Base-by-base conservation (phyloP, 2,888 invertebrate species). In the Tryphoninae sp. region DNA sequence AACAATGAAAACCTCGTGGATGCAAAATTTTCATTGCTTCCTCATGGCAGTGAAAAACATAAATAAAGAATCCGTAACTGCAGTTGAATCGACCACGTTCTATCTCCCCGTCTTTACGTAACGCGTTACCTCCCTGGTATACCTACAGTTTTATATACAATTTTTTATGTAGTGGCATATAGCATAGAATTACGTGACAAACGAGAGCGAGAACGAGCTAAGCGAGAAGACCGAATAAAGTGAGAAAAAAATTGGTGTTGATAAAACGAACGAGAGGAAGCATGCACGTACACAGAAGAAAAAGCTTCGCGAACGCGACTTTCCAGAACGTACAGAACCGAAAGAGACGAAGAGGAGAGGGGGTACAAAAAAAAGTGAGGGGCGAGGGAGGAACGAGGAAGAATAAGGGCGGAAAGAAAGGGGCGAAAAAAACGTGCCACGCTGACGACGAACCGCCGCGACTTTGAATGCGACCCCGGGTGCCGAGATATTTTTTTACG, bases 391-490 rank as follows among this genome's bases (percentile, higher is more conserved):
- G 64, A 61, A 71, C 16, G 59, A 64, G 22, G 62, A 59, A 64
- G 40, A 65, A 11, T 2, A 11, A 26, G 45, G 40, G 49, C 55
- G 69, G 62, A 59, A 68, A 68, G 45, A 16, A 61, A 69, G 33
- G 62, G 19, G 59, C 13, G 58, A 59, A 81, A 33, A 51, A 74
- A 78, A 69, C 64, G 81, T 68, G 76, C 76, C 49, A 71, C 71
- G 80, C 64, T 64, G 69, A 67, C 65, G 72, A 80, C 71, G 53
- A 80, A 72, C 76, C 59, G 61, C 61, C 49, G 22, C 65, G 81
- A 78, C 74, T 81, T 78, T 81, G 78, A 81, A 81, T 81, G 74
- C 73, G 65, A 77, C 68, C 77, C 75, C 77, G 40, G 68, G 77
- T 64, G 69, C 42, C 62, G 69, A 64, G 77, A 78, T 65, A 69